Conservation (phyloP, 2,888 invertebrate genomes). For the Drosophila anomalipes region DNA sequence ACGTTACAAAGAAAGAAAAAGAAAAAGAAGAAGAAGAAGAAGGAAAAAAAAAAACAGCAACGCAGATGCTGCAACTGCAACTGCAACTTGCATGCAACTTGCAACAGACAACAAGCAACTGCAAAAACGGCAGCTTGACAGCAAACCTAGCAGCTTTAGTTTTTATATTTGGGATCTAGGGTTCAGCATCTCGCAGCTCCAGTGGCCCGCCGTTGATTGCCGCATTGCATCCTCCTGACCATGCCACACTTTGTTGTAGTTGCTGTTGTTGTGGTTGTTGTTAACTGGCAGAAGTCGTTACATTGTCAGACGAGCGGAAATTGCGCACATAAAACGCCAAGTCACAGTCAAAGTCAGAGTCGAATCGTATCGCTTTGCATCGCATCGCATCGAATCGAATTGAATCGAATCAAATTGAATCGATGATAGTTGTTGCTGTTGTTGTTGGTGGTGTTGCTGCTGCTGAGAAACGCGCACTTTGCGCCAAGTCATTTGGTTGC, state of each 20-base stretch:
- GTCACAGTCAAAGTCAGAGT: slow-evolving; percentile 44
- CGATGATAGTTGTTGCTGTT: slow-evolving; percentile 19
- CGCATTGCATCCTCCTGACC: slow-evolving; percentile 33
- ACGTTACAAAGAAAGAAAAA: slow-evolving; percentile 15
- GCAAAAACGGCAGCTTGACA: slow-evolving; percentile 5
- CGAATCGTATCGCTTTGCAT: slow-evolving; percentile 28
- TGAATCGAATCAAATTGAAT: slow-evolving; percentile 33
- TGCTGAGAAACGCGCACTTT: slow-evolving; percentile 15
- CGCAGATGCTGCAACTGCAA: slow-evolving; percentile 55
- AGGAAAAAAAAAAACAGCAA: slow-evolving; percentile 23
- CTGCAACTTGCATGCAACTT: slow-evolving; percentile 31
- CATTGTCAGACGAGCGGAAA: slow-evolving; percentile 73
- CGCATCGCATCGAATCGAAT: slow-evolving; percentile 20
- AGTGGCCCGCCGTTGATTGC: slow-evolving; percentile 29
- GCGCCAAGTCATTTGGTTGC: slow-evolving; percentile 43
- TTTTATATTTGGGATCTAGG: slow-evolving; percentile 13
- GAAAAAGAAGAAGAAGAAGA: slow-evolving; percentile 8
- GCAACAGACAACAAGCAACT: slow-evolving; percentile 16
- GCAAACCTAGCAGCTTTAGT: slow-evolving; percentile 14
- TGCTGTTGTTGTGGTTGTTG: slow-evolving; percentile 32
- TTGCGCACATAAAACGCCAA: slow-evolving; percentile 69
- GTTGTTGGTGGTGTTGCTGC: slow-evolving; percentile 15
- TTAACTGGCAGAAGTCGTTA: slow-evolving; percentile 69
- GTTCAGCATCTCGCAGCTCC: slow-evolving; percentile 23
- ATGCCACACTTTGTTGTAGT: slow-evolving; percentile 23